phyloP scores from a whole-genome alignment of 1,140 invertebrate genomes.

The Melitaea cinxia region DNA sequence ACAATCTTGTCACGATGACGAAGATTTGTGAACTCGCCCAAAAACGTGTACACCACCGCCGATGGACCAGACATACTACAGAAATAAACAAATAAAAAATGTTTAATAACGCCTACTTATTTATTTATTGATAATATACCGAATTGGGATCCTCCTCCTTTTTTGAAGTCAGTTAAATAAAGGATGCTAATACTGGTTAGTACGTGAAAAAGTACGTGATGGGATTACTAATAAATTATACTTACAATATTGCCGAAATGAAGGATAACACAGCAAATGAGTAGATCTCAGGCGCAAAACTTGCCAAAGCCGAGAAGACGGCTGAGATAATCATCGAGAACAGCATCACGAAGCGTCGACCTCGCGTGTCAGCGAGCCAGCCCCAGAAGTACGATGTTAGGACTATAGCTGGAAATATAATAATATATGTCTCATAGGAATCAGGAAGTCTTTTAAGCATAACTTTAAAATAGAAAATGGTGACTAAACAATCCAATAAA shows the following conservation, averaged over 20 bases:
- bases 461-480: no score
- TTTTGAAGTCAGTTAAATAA: no score
- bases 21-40: constrained; percentile 82
- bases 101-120: not conserved
- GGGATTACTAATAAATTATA: constrained; percentile 24
- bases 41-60: constrained; percentile 80
- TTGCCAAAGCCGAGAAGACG: constrained; percentile 84
- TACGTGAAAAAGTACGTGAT: not conserved
- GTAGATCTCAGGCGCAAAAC: constrained; percentile 86
- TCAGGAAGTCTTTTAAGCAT: no score
- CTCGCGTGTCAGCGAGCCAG: constrained; percentile 88
- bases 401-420: constrained; percentile 72
- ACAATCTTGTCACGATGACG: constrained; percentile 79
- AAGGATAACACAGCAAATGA: constrained; percentile 87
- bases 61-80: constrained; percentile 80
- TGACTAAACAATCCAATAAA: no score
- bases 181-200: no score
- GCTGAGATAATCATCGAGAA: constrained; percentile 86
- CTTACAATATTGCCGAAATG: constrained; percentile 89
- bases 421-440: no score
- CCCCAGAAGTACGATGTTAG: constrained; percentile 88
- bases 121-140: no score
- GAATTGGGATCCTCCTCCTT: no score
- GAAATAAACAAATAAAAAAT: constrained; percentile 17
- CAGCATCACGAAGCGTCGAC: constrained; percentile 86